phyloP scores from a whole-genome alignment of 2,113 vertebrate species.

The Eretmochelys imbricata region DNA sequence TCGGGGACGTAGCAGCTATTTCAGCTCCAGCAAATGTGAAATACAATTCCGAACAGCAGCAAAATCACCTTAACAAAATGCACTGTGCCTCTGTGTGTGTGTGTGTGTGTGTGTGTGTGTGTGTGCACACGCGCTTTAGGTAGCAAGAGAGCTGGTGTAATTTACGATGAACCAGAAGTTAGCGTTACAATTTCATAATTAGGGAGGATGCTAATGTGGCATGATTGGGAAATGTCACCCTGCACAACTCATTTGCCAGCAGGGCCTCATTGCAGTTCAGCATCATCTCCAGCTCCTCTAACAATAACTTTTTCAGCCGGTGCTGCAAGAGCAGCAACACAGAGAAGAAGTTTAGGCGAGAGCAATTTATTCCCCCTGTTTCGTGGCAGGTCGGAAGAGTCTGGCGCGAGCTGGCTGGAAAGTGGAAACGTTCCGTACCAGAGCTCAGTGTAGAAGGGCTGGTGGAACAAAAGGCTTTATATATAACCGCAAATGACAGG shows the following conservation, averaged over 20 bases:
- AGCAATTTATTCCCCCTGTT: constrained; percentile 55
- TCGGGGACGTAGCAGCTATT: background rate
- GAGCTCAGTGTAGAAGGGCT: background rate
- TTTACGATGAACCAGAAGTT: constrained; percentile 72
- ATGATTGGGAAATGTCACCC: constrained; percentile 82
- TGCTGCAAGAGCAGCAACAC: background rate
- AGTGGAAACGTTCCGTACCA: background rate
- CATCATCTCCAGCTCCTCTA: constrained; percentile 61
- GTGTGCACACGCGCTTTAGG: background rate
- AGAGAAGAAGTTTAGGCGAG: background rate
- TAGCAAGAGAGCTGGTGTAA: constrained; percentile 27
- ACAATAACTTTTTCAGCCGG: constrained; percentile 53
- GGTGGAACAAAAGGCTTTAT: constrained; percentile 37
- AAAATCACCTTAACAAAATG: background rate
- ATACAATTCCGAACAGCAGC: background rate
- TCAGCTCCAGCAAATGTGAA: background rate
- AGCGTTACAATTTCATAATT: constrained; percentile 77
- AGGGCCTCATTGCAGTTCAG: constrained; percentile 75
- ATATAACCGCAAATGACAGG: constrained; percentile 17
- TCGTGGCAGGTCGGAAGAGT: constrained; percentile 17
- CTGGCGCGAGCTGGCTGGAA: constrained; percentile 50
- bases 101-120: background rate
- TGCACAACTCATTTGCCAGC: constrained; percentile 74
- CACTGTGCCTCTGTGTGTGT: background rate
- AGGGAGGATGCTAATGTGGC: constrained; percentile 76